Conservation (phyloP, 2,888 invertebrate species). For the Argyresthia goedartella region DNA sequence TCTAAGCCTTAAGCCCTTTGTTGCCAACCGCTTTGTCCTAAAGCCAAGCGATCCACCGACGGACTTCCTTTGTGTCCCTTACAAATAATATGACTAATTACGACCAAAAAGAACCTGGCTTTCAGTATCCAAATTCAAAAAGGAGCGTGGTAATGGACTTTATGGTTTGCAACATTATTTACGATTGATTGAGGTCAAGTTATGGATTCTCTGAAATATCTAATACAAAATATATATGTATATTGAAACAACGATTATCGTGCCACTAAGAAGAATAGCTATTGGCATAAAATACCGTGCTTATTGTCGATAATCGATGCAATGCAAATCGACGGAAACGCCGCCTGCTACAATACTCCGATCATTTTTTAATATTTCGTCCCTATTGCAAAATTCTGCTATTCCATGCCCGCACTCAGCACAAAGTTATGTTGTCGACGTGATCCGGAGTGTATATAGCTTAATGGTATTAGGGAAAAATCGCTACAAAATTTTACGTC, state of each 20-base stretch:
- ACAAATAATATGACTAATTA: constrained; percentile 58
- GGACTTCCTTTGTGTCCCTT: constrained; percentile 48
- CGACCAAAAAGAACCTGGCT: constrained; percentile 43
- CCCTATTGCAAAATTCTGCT: no score
- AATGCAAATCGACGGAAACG: neutral
- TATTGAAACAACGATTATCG: no score
- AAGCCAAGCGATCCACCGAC: constrained; percentile 37
- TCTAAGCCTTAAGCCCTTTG: constrained; percentile 64
- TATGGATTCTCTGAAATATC: no score
- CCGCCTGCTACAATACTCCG: neutral
- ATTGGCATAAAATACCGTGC: neutral
- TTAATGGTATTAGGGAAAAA: constrained; percentile 54
- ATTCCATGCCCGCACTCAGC: neutral
- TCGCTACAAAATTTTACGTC: constrained; percentile 66
- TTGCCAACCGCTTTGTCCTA: constrained; percentile 43
- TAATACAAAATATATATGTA: no score
- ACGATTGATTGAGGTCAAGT: no score
- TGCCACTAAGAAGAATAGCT: no score
- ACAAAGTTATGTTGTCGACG: constrained; percentile 45
- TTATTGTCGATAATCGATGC: neutral
- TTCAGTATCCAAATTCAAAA: neutral
- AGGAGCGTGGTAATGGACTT: no score
- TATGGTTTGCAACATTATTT: no score
- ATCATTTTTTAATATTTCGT: no score
- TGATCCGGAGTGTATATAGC: constrained; percentile 45